These are phyloP conservation scores for Pachyramphus minor DNA, from an alignment of 2,113 vertebrate genomes.

Conservation along the genomic window DNA sequence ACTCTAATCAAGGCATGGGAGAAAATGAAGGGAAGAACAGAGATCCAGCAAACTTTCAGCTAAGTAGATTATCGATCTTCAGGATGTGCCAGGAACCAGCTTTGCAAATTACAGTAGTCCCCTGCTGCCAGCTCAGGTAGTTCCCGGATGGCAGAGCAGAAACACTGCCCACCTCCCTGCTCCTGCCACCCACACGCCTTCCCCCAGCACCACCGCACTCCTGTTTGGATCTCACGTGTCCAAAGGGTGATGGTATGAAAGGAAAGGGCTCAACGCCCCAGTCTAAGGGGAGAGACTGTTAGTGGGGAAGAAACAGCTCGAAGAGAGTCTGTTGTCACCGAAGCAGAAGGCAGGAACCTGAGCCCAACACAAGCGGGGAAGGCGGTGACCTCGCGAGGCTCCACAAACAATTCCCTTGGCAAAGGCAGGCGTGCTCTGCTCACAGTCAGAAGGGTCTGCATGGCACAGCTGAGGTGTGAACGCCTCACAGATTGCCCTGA, in stretches of 20 bases:
- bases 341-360: background rate
- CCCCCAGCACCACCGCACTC: background rate
- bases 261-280: background rate
- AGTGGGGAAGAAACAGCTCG: background rate
- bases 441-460: background rate
- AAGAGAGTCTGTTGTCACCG: background rate
- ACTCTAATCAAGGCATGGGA: background rate
- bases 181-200: background rate
- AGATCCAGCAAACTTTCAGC: conserved; percentile 46
- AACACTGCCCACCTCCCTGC: background rate
- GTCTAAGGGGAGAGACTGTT: background rate
- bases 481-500: background rate
- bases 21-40: background rate
- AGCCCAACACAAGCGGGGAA: background rate
- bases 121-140: background rate
- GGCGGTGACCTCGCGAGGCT: background rate
- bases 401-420: background rate
- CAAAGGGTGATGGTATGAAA: background rate
- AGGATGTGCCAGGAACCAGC: conserved; percentile 52
- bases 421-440: background rate
- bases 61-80: conserved; percentile 63
- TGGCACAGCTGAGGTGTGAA: background rate
- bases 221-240: background rate
- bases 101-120: conserved; percentile 38
- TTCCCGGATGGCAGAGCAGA: background rate